Conservation (phyloP, 2,888 invertebrate species). For the Dasysyrphus tricinctus region DNA sequence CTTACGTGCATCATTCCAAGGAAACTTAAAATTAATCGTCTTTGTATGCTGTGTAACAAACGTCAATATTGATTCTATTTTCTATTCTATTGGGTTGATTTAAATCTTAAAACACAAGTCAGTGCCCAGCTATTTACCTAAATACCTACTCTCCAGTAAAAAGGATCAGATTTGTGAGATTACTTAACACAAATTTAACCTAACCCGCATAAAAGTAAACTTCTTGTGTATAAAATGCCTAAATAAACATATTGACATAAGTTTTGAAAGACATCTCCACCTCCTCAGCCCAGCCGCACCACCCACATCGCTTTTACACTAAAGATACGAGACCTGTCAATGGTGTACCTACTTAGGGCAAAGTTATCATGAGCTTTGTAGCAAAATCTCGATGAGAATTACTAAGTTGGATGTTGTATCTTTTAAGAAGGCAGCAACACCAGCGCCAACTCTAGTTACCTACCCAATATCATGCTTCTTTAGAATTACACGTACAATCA, state of each 20-base stretch:
- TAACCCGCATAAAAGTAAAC: constrained; percentile 68
- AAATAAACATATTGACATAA: constrained; percentile 74
- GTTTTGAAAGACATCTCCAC: constrained; percentile 61
- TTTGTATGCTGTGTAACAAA: constrained; percentile 62
- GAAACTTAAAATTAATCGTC: constrained; percentile 63
- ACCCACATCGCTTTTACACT: too few relatives aligned
- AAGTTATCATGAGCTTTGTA: constrained; percentile 48
- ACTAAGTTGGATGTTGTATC: constrained; percentile 67
- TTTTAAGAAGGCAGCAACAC: constrained; percentile 53
- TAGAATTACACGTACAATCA: constrained; percentile 51
- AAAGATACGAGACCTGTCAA: constrained; percentile 44
- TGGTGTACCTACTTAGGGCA: constrained; percentile 63
- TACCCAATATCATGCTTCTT: constrained; percentile 29
- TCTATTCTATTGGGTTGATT: constrained; percentile 59
- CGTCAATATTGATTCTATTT: constrained; percentile 70
- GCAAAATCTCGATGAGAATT: constrained; percentile 68
- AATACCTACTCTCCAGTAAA: constrained; percentile 7
- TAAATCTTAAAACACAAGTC: constrained; percentile 64
- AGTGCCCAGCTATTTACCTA: constrained; percentile 23
- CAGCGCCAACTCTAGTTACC: constrained; percentile 2
- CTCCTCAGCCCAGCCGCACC: too few relatives aligned
- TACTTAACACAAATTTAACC: constrained; percentile 69
- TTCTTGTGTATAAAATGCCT: constrained; percentile 67
- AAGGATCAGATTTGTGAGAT: constrained; percentile 66
- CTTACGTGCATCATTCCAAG: constrained; percentile 24